These are phyloP conservation scores for Nerophis lumbriciformis DNA, from an alignment of 2,113 vertebrate genomes.

Conservation along the genomic window DNA sequence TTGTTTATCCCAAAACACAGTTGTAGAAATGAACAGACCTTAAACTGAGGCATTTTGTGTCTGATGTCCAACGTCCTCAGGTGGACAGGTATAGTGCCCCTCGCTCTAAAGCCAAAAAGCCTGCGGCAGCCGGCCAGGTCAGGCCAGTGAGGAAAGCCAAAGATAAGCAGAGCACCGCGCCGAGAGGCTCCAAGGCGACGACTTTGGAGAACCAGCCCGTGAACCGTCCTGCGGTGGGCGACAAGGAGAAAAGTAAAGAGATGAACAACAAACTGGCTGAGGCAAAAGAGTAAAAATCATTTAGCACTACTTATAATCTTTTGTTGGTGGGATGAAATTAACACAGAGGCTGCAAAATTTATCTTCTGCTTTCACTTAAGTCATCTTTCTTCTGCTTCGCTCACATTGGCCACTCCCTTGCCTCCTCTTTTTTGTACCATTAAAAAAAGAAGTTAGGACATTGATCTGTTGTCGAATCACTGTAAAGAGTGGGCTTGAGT, in stretches of 20 bases:
- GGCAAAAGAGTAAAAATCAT: slow-evolving; percentile 98
- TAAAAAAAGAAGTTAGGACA: slow-evolving; percentile 27
- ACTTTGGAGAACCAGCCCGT: slow-evolving; percentile 71
- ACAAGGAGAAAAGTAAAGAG: slow-evolving; percentile 98
- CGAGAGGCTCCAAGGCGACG: slow-evolving; percentile 85
- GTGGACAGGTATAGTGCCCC: slow-evolving; percentile 83
- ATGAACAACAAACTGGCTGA: slow-evolving; percentile 99
- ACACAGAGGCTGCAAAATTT: slow-evolving; percentile 90
- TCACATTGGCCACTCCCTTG: slow-evolving; percentile 6
- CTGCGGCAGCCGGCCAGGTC: slow-evolving; percentile 73
- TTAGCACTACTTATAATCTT: slow-evolving; percentile 77
- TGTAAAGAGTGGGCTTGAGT: slow-evolving; percentile 54
- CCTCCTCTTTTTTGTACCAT: slow-evolving; percentile 27
- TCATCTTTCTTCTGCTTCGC: slow-evolving; percentile 10
- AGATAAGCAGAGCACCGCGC: slow-evolving; percentile 84
- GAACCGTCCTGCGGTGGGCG: slow-evolving; percentile 72
- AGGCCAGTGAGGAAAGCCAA: slow-evolving; percentile 89
- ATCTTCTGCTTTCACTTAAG: slow-evolving; percentile 46
- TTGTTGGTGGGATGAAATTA: slow-evolving; percentile 33
- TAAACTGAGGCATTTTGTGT: slow-evolving; percentile 13
- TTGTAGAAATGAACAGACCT: not conserved
- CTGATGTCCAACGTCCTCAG: slow-evolving; percentile 65
- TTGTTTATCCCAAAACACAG: slow-evolving; percentile 16
- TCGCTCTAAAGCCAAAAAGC: slow-evolving; percentile 91
- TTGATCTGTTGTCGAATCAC: slow-evolving; percentile 32